These are phyloP conservation scores for Ranitomeya imitator DNA, from an alignment of 2,113 vertebrate species.

Conservation along the genomic window DNA sequence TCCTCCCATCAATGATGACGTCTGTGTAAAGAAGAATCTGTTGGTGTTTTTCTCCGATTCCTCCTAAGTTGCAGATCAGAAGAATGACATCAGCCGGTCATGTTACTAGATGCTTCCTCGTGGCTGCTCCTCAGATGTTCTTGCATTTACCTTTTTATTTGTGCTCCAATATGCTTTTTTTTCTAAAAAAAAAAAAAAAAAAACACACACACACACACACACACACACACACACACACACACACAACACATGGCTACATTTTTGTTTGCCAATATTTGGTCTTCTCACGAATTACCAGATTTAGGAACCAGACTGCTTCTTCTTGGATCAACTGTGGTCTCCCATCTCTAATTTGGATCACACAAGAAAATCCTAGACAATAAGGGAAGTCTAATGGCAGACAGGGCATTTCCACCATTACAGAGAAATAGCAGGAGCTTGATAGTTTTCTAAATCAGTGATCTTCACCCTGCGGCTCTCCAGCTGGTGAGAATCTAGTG, in stretches of 20 bases:
- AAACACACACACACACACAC: too few relatives aligned
- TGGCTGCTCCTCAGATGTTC: background rate
- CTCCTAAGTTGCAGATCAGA: background rate
- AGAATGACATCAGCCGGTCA: background rate
- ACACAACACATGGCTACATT: background rate
- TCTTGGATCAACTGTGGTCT: too few relatives aligned
- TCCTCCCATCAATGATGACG: background rate
- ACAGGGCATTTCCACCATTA: background rate
- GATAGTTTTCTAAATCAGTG: background rate
- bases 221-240: too few relatives aligned
- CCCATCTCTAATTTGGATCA: background rate
- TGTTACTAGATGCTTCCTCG: background rate
- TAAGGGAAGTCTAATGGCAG: background rate
- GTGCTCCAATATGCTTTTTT: background rate
- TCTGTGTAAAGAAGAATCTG: background rate
- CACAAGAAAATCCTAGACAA: background rate
- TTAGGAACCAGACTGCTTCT: background rate
- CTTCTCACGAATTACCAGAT: background rate
- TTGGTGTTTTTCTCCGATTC: too few relatives aligned
- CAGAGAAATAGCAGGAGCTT: background rate
- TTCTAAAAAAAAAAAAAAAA: background rate
- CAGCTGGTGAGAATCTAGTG: background rate
- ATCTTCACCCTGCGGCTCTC: too few relatives aligned
- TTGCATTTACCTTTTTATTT: background rate
- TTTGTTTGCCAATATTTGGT: slow-evolving; percentile 21